These are phyloP conservation scores for Melanerpes formicivorus DNA, from an alignment of 2,113 vertebrate species.

Conservation along the genomic window DNA sequence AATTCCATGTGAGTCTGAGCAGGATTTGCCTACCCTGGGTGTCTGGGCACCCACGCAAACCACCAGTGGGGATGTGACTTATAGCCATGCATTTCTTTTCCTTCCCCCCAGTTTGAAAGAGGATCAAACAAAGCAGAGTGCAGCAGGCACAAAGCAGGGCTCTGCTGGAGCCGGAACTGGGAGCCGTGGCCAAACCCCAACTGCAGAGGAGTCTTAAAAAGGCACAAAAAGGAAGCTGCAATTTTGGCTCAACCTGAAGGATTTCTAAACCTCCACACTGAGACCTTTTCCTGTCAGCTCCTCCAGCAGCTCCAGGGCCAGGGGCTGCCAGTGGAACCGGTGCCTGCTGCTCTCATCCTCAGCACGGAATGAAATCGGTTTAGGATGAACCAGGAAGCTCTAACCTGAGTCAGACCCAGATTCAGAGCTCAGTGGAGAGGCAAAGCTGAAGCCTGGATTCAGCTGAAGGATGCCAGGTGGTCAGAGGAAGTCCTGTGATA, in stretches of 20 bases:
- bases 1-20: background rate
- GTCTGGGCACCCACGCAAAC: slow-evolving; percentile 53
- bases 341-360: background rate
- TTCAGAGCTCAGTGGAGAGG: background rate
- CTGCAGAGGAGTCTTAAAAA: background rate
- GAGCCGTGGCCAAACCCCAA: background rate
- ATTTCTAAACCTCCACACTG: background rate
- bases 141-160: background rate
- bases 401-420: background rate
- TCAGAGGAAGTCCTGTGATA: background rate
- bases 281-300: background rate
- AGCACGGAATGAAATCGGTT: background rate
- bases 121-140: slow-evolving; percentile 39
- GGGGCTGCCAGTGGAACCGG: background rate
- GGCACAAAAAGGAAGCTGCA: background rate
- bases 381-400: background rate
- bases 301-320: background rate
- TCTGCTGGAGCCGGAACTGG: slow-evolving; percentile 4
- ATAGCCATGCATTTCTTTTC: slow-evolving; percentile 14
- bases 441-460: background rate
- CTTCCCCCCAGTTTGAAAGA: background rate
- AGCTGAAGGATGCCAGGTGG: background rate
- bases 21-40: slow-evolving; percentile 51
- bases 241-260: background rate
- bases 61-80: slow-evolving; percentile 47